Evolutionary conservation across 2,888 invertebrate species (phyloP), one percentile per base, ranked within the genome.

Genomic region (Ichneumoninae sp.): DNA sequence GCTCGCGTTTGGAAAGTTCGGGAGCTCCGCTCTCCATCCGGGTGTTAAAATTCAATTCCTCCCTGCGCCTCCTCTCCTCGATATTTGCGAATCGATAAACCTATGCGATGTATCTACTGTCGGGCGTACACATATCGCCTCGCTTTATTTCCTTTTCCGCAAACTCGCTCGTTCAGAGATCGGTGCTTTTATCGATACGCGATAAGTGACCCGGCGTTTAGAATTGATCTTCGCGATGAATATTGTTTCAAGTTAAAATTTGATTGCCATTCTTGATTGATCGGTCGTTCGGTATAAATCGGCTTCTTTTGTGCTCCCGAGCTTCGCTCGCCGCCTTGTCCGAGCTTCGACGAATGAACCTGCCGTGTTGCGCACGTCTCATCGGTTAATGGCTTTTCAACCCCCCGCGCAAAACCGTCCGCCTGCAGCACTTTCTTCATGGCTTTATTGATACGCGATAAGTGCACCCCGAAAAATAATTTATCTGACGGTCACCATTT

Each of bases 371-470:
- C 13, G 47, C 10, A n/a, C 60, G 50, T 26, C 40, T 75, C 70
- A 65, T 74, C 63, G 70, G 75, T 75, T 83, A 75, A 75, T 83
- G 57, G 75, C 13, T 80, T 80, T 83, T 80, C 79, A 71, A 75
- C 47, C 47, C 33, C 33, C 5, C 5, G 4, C 5, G 30, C 30
- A 30, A 30, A 30, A 2, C 30, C 4, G 3, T 30, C 30, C 2
- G 30, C 30, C 30, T 30, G 4, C 30, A 33, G 33, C 33, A 4
- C 33, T 33, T 26, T 26, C 26, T 26, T 2, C 26, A n/a, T 50
- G n/a, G 16, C 19, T 44, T 13, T 44, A 44, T 10, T 13, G 44
- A 13, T 13, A 52, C 52, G 36, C 1, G 36, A 36, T 8, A 36
- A 36, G 36, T 13, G 13, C 22, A 22, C 22, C 0, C 22, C 0